Percentiles rank a stretch among this genome's conserved stretches.
phyloP scores from a whole-genome alignment of 1,140 invertebrate genomes.

The Brevipalpus yothersi region DNA sequence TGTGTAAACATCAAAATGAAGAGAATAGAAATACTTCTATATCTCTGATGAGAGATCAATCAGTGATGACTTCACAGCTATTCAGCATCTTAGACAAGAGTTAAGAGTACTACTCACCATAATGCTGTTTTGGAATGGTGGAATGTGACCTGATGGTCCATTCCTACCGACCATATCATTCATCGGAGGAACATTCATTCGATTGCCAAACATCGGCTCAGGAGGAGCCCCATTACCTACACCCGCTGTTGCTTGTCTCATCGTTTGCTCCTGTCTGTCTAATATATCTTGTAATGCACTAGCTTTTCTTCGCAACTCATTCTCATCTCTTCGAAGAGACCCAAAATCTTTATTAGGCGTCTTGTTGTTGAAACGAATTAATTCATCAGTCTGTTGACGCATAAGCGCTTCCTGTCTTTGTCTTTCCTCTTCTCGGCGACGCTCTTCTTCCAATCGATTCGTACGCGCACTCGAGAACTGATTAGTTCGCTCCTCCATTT shows the following conservation, averaged over 20 bases:
- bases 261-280: conserved; percentile 2
- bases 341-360: conserved; percentile 14
- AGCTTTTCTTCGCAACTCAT: conserved; percentile 50
- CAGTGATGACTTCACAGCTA: neutral
- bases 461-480: conserved; percentile 3
- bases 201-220: neutral
- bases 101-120: neutral
- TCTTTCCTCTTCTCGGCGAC: conserved; percentile 48
- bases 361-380: conserved; percentile 30
- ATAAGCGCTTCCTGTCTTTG: conserved; percentile 49
- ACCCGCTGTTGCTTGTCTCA: neutral
- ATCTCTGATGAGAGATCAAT: no score
- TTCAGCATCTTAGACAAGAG: neutral
- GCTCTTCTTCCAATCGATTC: conserved; percentile 14
- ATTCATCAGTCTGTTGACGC: conserved; percentile 50
- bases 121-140: neutral
- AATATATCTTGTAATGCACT: conserved; percentile 8
- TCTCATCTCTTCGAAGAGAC: conserved; percentile 34
- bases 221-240: neutral
- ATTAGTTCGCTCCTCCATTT: conserved; percentile 46
- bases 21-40: neutral
- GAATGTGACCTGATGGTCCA: neutral
- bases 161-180: neutral
- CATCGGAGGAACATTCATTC: neutral
- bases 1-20: neutral